Percentiles rank a stretch among this genome's conserved stretches.
These are phyloP conservation scores for Agrypnus murinus DNA, from an alignment of 2,888 invertebrate species.

Conservation along the genomic window DNA sequence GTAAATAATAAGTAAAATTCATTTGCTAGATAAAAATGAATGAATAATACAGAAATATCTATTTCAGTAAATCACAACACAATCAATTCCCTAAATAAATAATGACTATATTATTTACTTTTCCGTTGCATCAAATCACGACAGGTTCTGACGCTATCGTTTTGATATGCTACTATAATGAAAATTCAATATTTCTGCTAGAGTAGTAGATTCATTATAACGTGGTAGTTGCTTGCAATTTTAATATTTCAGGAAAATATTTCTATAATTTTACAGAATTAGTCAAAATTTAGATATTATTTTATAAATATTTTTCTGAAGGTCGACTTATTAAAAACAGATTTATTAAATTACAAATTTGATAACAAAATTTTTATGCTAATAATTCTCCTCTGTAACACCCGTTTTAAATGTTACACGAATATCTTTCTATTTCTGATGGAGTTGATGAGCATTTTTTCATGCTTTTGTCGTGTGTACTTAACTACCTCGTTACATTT, in stretches of 20 bases:
- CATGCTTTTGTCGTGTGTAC: not conserved
- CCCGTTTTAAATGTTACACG: not conserved
- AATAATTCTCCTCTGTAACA: not conserved
- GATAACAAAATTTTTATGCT: too few species aligned
- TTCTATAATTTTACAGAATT: not conserved
- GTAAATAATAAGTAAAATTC: too few species aligned
- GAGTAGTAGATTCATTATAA: not conserved
- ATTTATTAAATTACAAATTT: too few species aligned
- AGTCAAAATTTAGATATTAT: not conserved
- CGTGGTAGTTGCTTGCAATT: not conserved
- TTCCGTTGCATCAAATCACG: not conserved
- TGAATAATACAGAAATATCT: too few species aligned
- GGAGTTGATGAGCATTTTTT: not conserved
- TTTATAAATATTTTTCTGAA: not conserved
- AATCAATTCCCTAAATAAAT: too few species aligned
- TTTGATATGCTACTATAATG: not conserved
- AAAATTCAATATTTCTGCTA: not conserved
- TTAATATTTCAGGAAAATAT: not conserved
- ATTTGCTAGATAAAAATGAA: too few species aligned
- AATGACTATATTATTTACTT: not conserved
- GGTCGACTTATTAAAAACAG: not conserved
- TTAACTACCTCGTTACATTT: slow-evolving; percentile 1
- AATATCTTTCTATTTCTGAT: not conserved
- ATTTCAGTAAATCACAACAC: too few species aligned
- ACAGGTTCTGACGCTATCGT: slow-evolving; percentile 2